Percentiles rank a stretch among this genome's conserved stretches.
These are phyloP conservation scores for Callipepla squamata DNA, from an alignment of 2,113 vertebrate species.

Conservation along the genomic window DNA sequence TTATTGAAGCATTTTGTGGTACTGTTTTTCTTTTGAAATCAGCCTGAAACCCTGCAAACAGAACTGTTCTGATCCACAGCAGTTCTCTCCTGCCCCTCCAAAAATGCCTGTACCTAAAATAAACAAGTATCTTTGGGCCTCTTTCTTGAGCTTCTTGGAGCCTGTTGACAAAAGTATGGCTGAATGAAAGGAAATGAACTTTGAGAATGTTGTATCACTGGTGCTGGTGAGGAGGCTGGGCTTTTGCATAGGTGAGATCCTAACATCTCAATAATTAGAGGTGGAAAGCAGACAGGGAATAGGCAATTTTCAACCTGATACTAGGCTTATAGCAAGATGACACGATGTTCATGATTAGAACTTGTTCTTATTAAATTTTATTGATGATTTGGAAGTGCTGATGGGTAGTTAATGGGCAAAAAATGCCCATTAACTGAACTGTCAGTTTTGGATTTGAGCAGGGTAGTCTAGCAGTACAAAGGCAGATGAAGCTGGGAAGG, in stretches of 20 bases:
- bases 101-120: background rate
- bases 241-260: background rate
- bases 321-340: background rate
- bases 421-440: background rate
- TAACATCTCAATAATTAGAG: background rate
- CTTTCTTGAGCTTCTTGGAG: background rate
- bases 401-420: background rate
- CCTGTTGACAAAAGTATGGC: background rate
- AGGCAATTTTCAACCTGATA: background rate
- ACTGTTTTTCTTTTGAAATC: background rate
- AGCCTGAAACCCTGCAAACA: background rate
- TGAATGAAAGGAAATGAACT: background rate
- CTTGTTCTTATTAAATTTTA: background rate
- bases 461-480: accelerated
- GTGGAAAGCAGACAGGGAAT: background rate
- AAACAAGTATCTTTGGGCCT: background rate
- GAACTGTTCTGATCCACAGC: background rate
- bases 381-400: background rate
- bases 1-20: background rate
- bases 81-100: background rate
- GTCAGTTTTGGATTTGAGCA: background rate
- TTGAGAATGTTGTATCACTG: background rate
- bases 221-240: background rate
- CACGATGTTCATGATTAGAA: background rate
- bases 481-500: background rate